Evolutionary conservation across 2,797 vertebrate species (phyloP).

Genomic region (Leptodactylus fallax): DNA sequence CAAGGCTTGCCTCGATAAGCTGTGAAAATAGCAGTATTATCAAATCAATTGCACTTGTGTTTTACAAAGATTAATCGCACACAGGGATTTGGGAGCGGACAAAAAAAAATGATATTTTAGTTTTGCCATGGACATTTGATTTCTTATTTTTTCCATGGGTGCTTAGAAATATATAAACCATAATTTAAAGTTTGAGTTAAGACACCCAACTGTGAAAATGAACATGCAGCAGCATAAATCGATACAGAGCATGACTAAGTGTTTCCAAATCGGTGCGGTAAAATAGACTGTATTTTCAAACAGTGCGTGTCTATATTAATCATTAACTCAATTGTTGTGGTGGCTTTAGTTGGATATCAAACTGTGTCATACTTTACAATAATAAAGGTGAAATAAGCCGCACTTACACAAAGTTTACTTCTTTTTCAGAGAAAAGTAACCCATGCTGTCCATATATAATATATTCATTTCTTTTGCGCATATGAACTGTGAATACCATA

Average conservation of each 20-base stretch:
- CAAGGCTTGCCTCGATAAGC: constrained; percentile 66
- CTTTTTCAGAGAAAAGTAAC: background rate
- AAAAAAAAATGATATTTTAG: constrained; percentile 60
- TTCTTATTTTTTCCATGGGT: constrained; percentile 47
- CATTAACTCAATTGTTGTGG: constrained; percentile 41
- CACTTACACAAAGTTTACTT: constrained; percentile 11
- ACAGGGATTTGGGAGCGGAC: constrained; percentile 53
- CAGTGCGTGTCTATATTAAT: constrained; percentile 38
- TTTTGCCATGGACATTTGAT: constrained; percentile 50
- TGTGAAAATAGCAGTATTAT: constrained; percentile 64
- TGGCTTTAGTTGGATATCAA: constrained; percentile 18
- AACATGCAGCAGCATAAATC: constrained; percentile 49
- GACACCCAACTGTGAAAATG: constrained; percentile 54
- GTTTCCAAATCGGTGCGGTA: constrained; percentile 8
- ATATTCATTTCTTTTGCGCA: no score
- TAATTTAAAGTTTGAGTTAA: constrained; percentile 27
- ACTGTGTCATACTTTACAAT: constrained; percentile 22
- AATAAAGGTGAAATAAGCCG: background rate
- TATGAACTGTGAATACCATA: no score
- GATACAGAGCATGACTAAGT: constrained; percentile 52
- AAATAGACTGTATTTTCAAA: constrained; percentile 40
- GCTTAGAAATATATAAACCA: constrained; percentile 38
- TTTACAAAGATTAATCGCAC: constrained; percentile 58
- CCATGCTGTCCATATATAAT: no score
- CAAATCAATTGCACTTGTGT: constrained; percentile 64